These are phyloP conservation scores for Steatocranus sp. DNA, from an alignment of 2,797 vertebrate species.

Conservation along the genomic window DNA sequence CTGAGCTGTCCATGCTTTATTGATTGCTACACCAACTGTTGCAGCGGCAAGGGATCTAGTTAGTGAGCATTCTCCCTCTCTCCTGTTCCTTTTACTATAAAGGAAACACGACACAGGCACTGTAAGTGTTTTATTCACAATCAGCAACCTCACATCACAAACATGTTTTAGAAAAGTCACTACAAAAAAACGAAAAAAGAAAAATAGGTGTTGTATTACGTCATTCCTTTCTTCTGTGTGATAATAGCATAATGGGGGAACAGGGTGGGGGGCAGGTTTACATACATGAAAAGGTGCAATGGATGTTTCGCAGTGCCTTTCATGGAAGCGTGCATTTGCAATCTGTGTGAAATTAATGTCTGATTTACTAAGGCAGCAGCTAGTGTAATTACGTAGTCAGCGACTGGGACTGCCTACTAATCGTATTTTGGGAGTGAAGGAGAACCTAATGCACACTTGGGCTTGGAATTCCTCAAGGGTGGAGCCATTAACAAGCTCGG, in stretches of 20 bases:
- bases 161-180: neutral
- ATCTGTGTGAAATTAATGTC: slow-evolving; percentile 52
- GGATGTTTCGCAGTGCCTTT: slow-evolving; percentile 17
- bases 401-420: slow-evolving; percentile 37
- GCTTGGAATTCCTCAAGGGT: slow-evolving; percentile 30
- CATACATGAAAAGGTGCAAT: neutral
- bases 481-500: slow-evolving; percentile 36
- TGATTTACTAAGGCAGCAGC: slow-evolving; percentile 41
- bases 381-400: slow-evolving; percentile 43
- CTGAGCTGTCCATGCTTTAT: slow-evolving; percentile 50
- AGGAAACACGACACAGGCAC: slow-evolving; percentile 1
- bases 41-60: slow-evolving; percentile 64
- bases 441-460: slow-evolving; percentile 18
- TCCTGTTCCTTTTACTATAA: slow-evolving; percentile 7
- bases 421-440: slow-evolving; percentile 34
- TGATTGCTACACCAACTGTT: slow-evolving; percentile 64
- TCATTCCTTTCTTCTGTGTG: neutral
- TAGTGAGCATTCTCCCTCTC: slow-evolving; percentile 26
- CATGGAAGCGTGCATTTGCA: slow-evolving; percentile 38
- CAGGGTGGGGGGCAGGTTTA: neutral
- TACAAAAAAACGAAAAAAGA: neutral
- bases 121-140: neutral
- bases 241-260: neutral
- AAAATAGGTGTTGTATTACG: neutral
- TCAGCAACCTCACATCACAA: neutral